Conservation (phyloP, 1,140 invertebrate species). For the Coelopa frigida region DNA sequence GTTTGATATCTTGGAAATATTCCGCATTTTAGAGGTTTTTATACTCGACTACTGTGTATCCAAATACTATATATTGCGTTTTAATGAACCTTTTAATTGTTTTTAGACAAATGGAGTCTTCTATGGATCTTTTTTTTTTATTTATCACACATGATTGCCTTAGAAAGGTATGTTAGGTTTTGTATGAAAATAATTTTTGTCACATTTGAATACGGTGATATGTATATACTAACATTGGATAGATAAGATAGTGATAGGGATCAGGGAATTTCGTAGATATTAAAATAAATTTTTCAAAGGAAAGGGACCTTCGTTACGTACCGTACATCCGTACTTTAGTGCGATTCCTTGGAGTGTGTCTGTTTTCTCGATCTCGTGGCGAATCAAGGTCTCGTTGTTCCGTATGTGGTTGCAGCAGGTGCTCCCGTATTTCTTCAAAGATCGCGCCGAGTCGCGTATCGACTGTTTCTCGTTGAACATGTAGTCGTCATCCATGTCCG, state of each 20-base stretch:
- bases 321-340: constrained; percentile 84
- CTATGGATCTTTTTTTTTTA: no score
- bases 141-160: no score
- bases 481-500: constrained; percentile 60
- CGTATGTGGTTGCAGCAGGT: constrained; percentile 58
- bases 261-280: no score
- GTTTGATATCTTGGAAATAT: no score
- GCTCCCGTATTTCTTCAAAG: constrained; percentile 83
- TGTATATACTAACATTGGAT: not conserved
- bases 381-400: constrained; percentile 62
- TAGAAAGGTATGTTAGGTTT: no score
- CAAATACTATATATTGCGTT: no score
- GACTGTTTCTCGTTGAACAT: constrained; percentile 76
- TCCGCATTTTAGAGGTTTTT: no score
- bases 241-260: no score
- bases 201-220: not conserved
- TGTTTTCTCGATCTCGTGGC: constrained; percentile 67
- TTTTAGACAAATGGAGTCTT: no score
- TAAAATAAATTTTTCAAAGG: no score
- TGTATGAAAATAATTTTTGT: not conserved
- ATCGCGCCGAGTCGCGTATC: constrained; percentile 72
- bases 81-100: no score
- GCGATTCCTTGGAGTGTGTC: constrained; percentile 92
- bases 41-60: no score
- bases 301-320: constrained; percentile 55